Conservation (phyloP, 2,888 invertebrate genomes). For the Oeneis ivallda region DNA sequence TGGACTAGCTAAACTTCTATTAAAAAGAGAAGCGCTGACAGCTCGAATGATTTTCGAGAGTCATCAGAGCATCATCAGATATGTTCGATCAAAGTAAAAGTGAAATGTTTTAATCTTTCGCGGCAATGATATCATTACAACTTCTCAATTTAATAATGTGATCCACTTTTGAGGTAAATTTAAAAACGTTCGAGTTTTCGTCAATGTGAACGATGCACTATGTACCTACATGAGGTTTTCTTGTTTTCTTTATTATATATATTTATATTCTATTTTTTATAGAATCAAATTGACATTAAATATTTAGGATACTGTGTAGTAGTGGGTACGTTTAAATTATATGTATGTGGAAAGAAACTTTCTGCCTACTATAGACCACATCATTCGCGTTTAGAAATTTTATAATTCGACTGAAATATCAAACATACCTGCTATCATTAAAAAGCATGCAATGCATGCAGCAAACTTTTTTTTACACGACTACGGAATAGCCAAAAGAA, state of each 20-base stretch:
- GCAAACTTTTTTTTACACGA: too few species aligned
- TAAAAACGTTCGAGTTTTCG: neutral
- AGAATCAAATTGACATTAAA: too few species aligned
- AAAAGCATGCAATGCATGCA: neutral
- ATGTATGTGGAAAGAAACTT: neutral
- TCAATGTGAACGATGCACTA: neutral
- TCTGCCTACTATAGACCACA: neutral
- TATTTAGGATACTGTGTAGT: neutral
- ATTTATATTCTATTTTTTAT: too few species aligned
- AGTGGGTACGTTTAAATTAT: neutral
- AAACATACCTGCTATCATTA: conserved; percentile 1
- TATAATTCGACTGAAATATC: neutral
- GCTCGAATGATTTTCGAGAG: conserved; percentile 12
- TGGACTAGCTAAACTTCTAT: conserved; percentile 25
- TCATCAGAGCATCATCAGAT: conserved; percentile 11
- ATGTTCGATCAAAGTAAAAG: conserved; percentile 17
- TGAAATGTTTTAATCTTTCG: conserved; percentile 15
- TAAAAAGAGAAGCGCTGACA: conserved; percentile 15
- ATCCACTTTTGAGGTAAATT: conserved; percentile 7
- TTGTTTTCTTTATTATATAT: too few species aligned
- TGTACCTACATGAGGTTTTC: too few species aligned
- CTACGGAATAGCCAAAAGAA: too few species aligned
- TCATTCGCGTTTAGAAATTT: neutral
- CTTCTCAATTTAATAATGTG: conserved; percentile 5
- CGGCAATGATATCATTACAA: conserved; percentile 7